Conservation (phyloP, 2,113 vertebrate genomes). For the Brachypteracias leptosomus region DNA sequence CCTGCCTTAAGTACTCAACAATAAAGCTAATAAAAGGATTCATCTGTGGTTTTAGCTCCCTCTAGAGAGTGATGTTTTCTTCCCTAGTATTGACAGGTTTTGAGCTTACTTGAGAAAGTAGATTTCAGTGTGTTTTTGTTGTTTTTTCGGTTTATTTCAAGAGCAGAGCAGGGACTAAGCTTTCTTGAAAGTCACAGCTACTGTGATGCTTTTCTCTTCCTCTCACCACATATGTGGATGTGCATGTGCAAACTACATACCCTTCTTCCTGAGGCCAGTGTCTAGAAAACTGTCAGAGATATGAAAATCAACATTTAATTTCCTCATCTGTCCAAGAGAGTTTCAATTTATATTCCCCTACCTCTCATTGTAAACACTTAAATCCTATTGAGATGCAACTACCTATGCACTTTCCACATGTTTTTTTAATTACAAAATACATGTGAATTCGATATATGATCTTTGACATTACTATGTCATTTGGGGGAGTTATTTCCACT, state of each 20-base stretch:
- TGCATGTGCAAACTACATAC: neutral
- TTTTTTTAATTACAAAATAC: neutral
- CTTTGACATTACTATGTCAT: neutral
- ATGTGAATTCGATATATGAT: neutral
- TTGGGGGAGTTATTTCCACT: neutral
- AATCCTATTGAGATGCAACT: neutral
- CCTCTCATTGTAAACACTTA: neutral
- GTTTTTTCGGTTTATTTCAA: neutral
- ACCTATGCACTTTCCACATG: neutral
- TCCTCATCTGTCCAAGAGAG: neutral
- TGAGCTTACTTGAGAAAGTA: neutral
- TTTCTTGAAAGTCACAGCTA: neutral
- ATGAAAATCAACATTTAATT: neutral
- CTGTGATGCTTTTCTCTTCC: neutral
- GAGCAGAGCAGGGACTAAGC: neutral
- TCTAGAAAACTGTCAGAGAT: neutral
- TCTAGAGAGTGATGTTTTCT: neutral
- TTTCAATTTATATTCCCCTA: neutral
- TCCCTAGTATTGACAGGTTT: neutral
- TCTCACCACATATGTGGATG: fast-evolving
- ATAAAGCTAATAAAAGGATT: neutral
- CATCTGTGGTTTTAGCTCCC: neutral
- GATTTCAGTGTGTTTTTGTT: neutral
- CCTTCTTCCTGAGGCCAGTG: neutral
- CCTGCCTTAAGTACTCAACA: neutral